A percentile compares a stretch with the other conserved stretches of the same genome.
Conservation (phyloP, 2,888 invertebrate species). For the Erannis defoliaria region DNA sequence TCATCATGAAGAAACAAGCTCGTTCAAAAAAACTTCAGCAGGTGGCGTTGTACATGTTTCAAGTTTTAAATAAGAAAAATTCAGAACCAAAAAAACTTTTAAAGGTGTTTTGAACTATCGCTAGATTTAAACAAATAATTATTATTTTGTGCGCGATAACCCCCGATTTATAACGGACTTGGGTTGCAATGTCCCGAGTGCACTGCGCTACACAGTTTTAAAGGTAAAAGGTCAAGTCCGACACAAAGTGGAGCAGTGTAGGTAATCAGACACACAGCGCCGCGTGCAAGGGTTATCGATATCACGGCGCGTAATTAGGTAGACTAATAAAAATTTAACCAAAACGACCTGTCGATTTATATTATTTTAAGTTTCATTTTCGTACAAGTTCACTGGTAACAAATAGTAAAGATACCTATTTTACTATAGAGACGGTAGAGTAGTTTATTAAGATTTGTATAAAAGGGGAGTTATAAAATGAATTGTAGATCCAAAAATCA, state of each 20-base stretch:
- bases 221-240: slow-evolving; percentile 2
- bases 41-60: too few species aligned
- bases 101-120: too few species aligned
- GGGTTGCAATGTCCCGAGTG: background rate
- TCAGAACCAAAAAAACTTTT: too few species aligned
- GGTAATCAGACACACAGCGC: background rate
- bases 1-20: too few species aligned
- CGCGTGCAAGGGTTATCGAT: slow-evolving; percentile 23
- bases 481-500: too few species aligned
- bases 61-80: too few species aligned
- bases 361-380: slow-evolving; percentile 1
- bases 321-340: slow-evolving; percentile 21
- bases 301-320: slow-evolving; percentile 15
- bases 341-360: slow-evolving; percentile 3
- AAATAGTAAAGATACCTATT: too few species aligned
- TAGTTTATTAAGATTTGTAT: too few species aligned
- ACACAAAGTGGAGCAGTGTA: slow-evolving; percentile 6
- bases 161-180: background rate
- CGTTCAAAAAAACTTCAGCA: background rate
- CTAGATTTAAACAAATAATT: too few species aligned
- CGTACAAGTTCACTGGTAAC: background rate
- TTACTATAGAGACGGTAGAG: too few species aligned
- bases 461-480: too few species aligned
- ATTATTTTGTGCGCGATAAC: too few species aligned
- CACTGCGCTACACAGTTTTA: background rate